Conservation (phyloP, 2,797 vertebrate species). For the Hippoglossus hippoglossus region DNA sequence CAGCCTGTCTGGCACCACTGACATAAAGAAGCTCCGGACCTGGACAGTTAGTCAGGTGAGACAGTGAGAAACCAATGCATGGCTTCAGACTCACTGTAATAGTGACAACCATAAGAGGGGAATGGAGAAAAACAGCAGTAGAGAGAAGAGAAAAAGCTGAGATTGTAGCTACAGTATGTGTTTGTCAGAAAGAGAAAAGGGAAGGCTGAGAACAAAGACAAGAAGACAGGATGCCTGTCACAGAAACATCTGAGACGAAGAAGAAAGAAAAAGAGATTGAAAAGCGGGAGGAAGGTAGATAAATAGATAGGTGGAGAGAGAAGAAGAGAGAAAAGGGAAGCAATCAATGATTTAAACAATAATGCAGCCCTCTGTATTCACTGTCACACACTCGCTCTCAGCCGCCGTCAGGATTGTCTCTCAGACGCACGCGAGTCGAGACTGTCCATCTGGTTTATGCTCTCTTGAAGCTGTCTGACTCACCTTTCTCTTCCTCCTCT, state of each 20-base stretch:
- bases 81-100: constrained; percentile 4
- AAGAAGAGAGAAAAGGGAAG: constrained; percentile 56
- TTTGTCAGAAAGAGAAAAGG: constrained; percentile 7
- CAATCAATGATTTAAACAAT: constrained; percentile 89
- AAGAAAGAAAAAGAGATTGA: constrained; percentile 30
- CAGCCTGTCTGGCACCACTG: no score
- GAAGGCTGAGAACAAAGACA: constrained; percentile 29
- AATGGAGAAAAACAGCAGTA: neutral
- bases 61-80: neutral
- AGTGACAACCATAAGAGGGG: neutral
- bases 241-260: constrained; percentile 37
- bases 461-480: constrained; percentile 73
- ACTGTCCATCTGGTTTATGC: constrained; percentile 59
- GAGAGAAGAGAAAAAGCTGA: constrained; percentile 5
- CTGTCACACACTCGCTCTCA: constrained; percentile 83
- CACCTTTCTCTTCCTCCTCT: constrained; percentile 32
- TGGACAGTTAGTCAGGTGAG: neutral
- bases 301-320: constrained; percentile 38
- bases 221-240: constrained; percentile 31
- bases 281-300: constrained; percentile 39
- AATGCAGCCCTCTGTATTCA: constrained; percentile 87
- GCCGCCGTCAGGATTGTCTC: constrained; percentile 75
- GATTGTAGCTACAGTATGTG: neutral
- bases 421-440: constrained; percentile 52
- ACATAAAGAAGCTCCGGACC: neutral